Percentiles rank a stretch among this genome's conserved stretches.
Conservation (phyloP, 2,888 invertebrate genomes). For the Oegoconia quadripuncta region DNA sequence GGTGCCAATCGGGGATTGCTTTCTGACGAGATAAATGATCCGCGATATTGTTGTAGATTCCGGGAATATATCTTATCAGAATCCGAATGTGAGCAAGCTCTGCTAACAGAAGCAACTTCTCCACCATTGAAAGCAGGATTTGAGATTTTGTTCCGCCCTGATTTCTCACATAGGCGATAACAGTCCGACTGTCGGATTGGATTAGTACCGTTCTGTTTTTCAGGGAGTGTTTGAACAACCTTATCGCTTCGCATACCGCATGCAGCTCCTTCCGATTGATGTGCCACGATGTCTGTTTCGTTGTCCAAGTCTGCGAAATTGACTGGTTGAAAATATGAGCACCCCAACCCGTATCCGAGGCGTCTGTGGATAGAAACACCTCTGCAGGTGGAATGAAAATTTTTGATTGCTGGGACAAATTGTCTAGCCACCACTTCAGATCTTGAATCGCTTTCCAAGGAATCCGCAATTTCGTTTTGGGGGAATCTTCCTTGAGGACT, state of each 20-base stretch:
- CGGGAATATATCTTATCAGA: conserved; percentile 15
- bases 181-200: conserved; percentile 22
- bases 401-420: neutral
- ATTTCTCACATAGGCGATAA: conserved; percentile 19
- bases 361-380: conserved; percentile 15
- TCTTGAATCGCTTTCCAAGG: neutral
- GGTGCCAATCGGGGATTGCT: conserved; percentile 23
- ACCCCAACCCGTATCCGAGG: conserved; percentile 19
- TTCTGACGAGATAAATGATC: conserved; percentile 19
- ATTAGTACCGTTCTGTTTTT: conserved; percentile 21
- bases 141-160: conserved; percentile 20
- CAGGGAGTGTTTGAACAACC: neutral
- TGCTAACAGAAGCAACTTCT: conserved; percentile 1
- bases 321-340: conserved; percentile 8
- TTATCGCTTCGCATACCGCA: conserved; percentile 9
- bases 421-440: conserved; percentile 11
- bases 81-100: conserved; percentile 1
- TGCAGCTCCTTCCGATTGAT: conserved; percentile 26
- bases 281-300: conserved; percentile 19
- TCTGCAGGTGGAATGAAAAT: neutral
- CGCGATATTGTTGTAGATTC: conserved; percentile 16
- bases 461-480: neutral
- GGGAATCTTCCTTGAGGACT: neutral
- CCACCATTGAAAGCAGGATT: conserved; percentile 4
- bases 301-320: conserved; percentile 22